Evolutionary conservation across 2,113 vertebrate species (phyloP).

Genomic region (Phalacrocorax aristotelis): DNA sequence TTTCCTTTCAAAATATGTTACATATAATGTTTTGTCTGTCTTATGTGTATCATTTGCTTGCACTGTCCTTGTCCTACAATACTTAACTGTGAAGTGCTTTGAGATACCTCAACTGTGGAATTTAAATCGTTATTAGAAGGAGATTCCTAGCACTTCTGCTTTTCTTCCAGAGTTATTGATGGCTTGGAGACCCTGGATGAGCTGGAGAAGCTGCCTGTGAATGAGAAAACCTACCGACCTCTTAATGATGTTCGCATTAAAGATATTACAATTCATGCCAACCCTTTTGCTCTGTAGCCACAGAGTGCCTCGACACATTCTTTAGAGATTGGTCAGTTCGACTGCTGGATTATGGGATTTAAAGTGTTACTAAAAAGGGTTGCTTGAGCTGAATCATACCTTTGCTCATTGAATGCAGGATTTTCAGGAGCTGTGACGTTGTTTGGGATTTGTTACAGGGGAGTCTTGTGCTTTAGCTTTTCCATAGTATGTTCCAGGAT

Average conservation of each 20-base stretch:
- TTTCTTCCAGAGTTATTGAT: conserved; percentile 88
- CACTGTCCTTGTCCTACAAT: neutral
- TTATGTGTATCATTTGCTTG: neutral
- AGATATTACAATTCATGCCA: conserved; percentile 92
- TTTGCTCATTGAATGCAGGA: neutral
- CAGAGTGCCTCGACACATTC: neutral
- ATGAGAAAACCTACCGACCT: conserved; percentile 94
- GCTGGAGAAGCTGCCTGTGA: conserved; percentile 93
- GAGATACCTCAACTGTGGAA: neutral
- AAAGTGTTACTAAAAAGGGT: neutral
- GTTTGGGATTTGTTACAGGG: neutral
- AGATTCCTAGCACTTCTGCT: neutral
- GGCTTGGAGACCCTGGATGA: conserved; percentile 95
- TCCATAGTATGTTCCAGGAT: neutral
- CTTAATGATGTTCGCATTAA: conserved; percentile 92
- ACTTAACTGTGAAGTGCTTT: neutral
- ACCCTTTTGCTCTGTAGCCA: conserved; percentile 89
- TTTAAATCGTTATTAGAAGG: neutral
- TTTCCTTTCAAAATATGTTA: neutral
- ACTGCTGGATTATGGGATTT: neutral
- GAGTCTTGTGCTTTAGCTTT: neutral
- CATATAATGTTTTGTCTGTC: neutral
- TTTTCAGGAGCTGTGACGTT: neutral
- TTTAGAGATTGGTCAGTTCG: neutral
- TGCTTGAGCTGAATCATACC: neutral